Base-by-base conservation (phyloP, 2,797 vertebrate genomes). In the Corythornis leucogaster region DNA sequence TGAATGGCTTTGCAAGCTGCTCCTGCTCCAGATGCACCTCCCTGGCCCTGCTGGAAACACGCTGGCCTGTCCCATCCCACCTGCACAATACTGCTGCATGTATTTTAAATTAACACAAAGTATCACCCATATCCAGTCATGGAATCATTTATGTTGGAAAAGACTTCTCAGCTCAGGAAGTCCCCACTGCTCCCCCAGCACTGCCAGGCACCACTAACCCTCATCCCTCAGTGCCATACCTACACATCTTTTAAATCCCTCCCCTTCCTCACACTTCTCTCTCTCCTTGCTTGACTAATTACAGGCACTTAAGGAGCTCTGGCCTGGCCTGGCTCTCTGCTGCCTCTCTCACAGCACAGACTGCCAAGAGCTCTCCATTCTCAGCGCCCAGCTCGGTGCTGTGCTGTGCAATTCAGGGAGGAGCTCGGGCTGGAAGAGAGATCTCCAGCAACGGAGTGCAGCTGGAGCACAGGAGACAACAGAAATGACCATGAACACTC, bases 1-100 rank as follows among this genome's bases (percentile, higher is more conserved):
- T 85, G 77, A 94, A 90, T 91, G 85, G 78, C 50, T 94, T 91
- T 93, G 82, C 89, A 90, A 91, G 90, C 75, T 95, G 83, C 80
- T 90, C 57, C 68, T 73, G 61, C 74, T 53, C 64, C 92, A 90
- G 89, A 80, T 84, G 80, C 80, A 75, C 43, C 87, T 78, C 92
- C 8, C 38, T 40, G 38, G 38, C 38, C 38, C 38, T 40, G 38
- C 38, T 40, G 38, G 38, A 40, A 40, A 40, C 38, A 40, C 38
- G 38, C 38, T 40, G 38, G 38, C 57, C 89, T 67, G 75, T 45
- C 68, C 63, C 15, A 54, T 22, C 64, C 51, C 55, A 55, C 54
- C 45, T 38, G 87, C 69, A 79, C 2, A 0, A 6, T 40, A 11
- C 38, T 40, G 46, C 74, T 64, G 76, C 50, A 25, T 61, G 48